These are phyloP conservation scores for Melanogrammus aeglefinus DNA, from an alignment of 2,797 vertebrate species.

Conservation along the genomic window DNA sequence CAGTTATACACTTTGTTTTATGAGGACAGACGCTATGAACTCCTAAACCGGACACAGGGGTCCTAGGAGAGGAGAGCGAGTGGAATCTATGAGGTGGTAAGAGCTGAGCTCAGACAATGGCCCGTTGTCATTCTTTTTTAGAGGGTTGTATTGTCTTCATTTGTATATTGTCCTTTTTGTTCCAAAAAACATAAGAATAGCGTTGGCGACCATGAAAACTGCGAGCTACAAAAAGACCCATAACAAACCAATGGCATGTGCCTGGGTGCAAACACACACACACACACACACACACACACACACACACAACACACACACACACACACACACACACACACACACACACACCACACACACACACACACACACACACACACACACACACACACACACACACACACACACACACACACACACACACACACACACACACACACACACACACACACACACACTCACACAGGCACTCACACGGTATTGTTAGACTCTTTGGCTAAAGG, in stretches of 20 bases:
- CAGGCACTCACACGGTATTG: neutral
- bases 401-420: slow-evolving; percentile 1
- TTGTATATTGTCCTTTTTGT: neutral
- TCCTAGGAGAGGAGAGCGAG: slow-evolving; percentile 36
- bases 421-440: slow-evolving; percentile 1
- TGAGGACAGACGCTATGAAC: slow-evolving; percentile 36
- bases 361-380: neutral
- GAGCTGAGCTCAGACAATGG: neutral
- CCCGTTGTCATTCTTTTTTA: neutral
- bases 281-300: neutral
- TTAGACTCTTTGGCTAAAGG: neutral
- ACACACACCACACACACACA: neutral
- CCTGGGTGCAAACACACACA: neutral
- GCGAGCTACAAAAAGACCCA: neutral
- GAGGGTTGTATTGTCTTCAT: neutral
- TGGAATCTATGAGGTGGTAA: slow-evolving; percentile 40
- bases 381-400: neutral
- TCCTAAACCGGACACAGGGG: slow-evolving; percentile 40
- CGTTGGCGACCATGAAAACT: neutral
- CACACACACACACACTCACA: slow-evolving; percentile 1
- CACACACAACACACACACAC: neutral
- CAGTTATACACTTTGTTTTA: slow-evolving; percentile 10
- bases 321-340: neutral
- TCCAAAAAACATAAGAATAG: neutral
- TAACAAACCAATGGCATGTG: neutral